Evolutionary conservation across 2,797 vertebrate species (phyloP).

Genomic region (Enoplosus armatus): DNA sequence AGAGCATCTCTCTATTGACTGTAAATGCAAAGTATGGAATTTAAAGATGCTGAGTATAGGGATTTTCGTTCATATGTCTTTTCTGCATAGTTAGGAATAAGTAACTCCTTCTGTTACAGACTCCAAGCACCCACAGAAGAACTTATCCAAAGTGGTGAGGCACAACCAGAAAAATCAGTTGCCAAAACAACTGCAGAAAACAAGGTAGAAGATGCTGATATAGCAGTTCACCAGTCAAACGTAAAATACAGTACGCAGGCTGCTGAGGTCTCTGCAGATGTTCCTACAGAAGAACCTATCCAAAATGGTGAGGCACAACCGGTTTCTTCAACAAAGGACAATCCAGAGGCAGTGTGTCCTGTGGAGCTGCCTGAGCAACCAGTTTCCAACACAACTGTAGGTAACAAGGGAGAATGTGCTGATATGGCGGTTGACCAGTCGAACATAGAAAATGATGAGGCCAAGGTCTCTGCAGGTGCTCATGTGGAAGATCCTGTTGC

Average conservation of each 20-base stretch:
- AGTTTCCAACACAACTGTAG: constrained; percentile 7
- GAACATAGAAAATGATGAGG: constrained; percentile 20
- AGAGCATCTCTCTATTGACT: constrained; percentile 18
- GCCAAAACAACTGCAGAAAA: constrained; percentile 16
- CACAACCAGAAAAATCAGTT: constrained; percentile 5
- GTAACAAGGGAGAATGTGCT: constrained; percentile 4
- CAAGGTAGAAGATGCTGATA: neutral
- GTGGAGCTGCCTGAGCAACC: constrained; percentile 13
- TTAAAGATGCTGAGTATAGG: constrained; percentile 15
- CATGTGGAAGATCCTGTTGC: constrained; percentile 17
- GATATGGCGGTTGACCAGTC: constrained; percentile 10
- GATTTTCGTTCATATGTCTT: neutral
- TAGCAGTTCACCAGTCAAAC: neutral
- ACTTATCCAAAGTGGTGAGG: constrained; percentile 3
- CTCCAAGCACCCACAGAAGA: constrained; percentile 27
- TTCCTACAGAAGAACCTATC: constrained; percentile 6
- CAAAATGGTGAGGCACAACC: constrained; percentile 17
- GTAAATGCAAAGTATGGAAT: constrained; percentile 9
- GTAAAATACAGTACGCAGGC: neutral
- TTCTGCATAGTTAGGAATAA: constrained; percentile 34
- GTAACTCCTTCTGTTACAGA: constrained; percentile 53
- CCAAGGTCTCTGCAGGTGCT: constrained; percentile 16
- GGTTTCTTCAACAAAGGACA: constrained; percentile 1
- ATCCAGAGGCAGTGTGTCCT: neutral
- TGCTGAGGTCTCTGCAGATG: constrained; percentile 16